Conservation (phyloP, 23 tunicate species). For the Trididemnum nubilum region DNA sequence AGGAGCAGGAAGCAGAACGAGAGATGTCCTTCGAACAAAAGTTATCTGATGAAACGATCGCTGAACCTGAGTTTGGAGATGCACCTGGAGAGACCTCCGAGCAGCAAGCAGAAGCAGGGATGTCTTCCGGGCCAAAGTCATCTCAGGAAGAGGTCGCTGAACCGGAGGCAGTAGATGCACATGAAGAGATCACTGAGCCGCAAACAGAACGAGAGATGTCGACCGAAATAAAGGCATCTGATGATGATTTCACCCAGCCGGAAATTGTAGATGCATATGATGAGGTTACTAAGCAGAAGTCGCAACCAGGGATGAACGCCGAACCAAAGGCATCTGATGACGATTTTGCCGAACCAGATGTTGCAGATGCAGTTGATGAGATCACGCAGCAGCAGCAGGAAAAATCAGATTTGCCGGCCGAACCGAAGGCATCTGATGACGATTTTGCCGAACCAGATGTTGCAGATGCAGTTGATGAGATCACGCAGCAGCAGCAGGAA, state of each 20-base stretch:
- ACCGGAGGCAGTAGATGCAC: neutral
- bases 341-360: slow-evolving; percentile 4
- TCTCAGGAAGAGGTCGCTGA: neutral
- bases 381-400: neutral
- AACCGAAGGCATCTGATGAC: neutral
- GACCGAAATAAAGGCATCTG: slow-evolving; percentile 1
- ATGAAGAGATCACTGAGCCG: no score
- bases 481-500: neutral
- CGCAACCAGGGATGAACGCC: neutral
- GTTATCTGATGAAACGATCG: neutral
- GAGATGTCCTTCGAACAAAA: neutral
- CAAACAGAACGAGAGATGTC: no score
- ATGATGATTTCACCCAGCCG: no score
- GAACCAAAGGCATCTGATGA: slow-evolving; percentile 11
- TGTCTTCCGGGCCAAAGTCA: neutral
- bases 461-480: neutral
- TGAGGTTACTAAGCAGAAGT: neutral
- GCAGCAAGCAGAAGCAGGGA: neutral
- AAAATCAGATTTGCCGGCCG: neutral
- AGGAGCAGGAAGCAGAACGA: neutral
- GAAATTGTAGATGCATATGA: no score
- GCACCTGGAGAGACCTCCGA: no score
- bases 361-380: slow-evolving; percentile 9
- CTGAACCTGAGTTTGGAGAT: neutral
- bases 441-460: neutral